phyloP scores from a whole-genome alignment of 2,113 vertebrate genomes.

The Urocitellus parryii region DNA sequence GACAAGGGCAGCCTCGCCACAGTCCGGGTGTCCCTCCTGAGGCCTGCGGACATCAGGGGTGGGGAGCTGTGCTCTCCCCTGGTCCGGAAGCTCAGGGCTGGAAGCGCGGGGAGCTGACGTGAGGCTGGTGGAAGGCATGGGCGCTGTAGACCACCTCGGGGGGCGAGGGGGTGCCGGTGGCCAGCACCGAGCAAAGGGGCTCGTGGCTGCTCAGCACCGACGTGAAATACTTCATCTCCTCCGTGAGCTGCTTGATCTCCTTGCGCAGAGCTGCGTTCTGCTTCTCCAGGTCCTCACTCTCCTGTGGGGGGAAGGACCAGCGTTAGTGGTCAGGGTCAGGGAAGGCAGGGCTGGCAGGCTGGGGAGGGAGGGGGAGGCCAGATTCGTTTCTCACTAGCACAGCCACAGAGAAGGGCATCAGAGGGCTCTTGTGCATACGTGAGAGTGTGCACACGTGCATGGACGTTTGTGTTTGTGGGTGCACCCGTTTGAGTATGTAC shows the following conservation, averaged over 20 bases:
- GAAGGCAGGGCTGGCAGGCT: neutral
- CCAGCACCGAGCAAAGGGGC: conserved; percentile 91
- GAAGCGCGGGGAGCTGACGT: conserved; percentile 94
- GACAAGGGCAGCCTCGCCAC: neutral
- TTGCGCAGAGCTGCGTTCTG: conserved; percentile 95
- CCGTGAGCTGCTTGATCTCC: conserved; percentile 96
- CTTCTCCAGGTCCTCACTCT: conserved; percentile 96
- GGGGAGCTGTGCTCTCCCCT: neutral
- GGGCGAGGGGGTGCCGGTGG: conserved; percentile 85
- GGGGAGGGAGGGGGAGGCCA: neutral
- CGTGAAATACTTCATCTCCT: conserved; percentile 95
- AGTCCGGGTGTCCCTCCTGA: neutral
- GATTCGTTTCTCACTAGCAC: neutral
- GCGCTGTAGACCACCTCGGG: conserved; percentile 91
- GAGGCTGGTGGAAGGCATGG: conserved; percentile 91
- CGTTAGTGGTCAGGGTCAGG: neutral
- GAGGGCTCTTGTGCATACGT: neutral
- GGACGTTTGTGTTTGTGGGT: neutral
- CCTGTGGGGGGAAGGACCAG: conserved; percentile 86
- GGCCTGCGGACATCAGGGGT: neutral
- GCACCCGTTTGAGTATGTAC: neutral
- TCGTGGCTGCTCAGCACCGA: conserved; percentile 95
- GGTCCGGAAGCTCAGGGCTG: conserved; percentile 89
- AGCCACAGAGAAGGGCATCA: neutral
- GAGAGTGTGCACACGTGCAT: fast-evolving